Conservation (phyloP, 2,113 vertebrate species). For the Crotophaga sulcirostris region DNA sequence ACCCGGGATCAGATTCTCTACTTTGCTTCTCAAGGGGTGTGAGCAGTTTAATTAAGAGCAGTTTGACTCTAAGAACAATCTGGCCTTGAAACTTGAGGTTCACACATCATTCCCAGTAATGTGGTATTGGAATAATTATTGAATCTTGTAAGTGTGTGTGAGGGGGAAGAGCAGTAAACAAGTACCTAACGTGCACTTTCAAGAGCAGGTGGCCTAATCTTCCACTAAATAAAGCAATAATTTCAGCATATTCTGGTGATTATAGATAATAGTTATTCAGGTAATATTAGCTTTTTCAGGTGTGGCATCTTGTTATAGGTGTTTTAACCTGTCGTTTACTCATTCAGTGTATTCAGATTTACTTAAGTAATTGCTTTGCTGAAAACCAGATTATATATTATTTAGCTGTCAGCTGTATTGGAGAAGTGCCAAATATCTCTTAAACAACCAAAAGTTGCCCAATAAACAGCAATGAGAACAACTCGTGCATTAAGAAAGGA, state of each 20-base stretch:
- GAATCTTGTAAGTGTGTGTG: background rate
- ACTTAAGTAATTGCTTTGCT: conserved; percentile 69
- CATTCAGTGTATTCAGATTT: conserved; percentile 41
- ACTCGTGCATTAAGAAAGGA: background rate
- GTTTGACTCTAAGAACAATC: background rate
- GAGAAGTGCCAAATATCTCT: conserved; percentile 49
- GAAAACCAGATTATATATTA: conserved; percentile 77
- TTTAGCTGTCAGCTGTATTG: conserved; percentile 70
- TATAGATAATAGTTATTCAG: conserved; percentile 68
- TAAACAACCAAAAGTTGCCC: conserved; percentile 43
- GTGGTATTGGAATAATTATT: background rate
- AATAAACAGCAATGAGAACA: background rate
- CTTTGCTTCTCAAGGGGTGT: background rate
- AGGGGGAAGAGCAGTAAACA: background rate
- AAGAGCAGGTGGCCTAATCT: conserved; percentile 67
- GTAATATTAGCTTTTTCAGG: conserved; percentile 73
- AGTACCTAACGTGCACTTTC: conserved; percentile 38
- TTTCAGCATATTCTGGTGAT: conserved; percentile 69
- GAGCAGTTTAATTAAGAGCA: background rate
- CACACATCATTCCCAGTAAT: background rate
- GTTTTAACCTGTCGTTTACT: conserved; percentile 61
- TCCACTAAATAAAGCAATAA: conserved; percentile 64
- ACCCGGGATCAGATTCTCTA: background rate
- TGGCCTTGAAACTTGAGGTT: background rate
- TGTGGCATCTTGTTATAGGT: conserved; percentile 69